phyloP scores from a whole-genome alignment of 2,797 vertebrate genomes.

The Molossus molossus region DNA sequence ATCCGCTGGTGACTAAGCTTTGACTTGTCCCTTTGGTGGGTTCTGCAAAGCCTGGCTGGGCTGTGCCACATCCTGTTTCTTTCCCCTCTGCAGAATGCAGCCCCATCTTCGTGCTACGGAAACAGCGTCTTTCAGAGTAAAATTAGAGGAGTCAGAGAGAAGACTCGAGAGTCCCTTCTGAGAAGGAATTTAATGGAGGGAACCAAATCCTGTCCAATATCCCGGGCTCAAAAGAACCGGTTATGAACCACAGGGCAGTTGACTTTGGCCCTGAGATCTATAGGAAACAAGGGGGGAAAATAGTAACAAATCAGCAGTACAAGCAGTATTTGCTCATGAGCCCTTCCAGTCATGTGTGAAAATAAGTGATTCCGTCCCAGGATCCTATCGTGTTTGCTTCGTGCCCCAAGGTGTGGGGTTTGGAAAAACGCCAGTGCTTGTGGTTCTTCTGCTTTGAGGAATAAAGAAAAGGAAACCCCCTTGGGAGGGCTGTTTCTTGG shows the following conservation, averaged over 20 bases:
- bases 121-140: slow-evolving; percentile 18
- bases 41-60: not conserved
- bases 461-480: not conserved
- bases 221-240: slow-evolving; percentile 41
- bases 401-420: slow-evolving; percentile 24
- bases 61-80: not conserved
- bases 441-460: slow-evolving; percentile 30
- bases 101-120: not conserved
- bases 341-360: not conserved
- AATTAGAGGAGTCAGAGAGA: not conserved
- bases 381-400: not conserved
- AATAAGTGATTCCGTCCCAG: not conserved
- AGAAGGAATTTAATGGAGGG: slow-evolving; percentile 69
- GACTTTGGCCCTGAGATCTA: slow-evolving; percentile 77
- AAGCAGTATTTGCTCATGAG: not conserved
- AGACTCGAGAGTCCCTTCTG: slow-evolving; percentile 47
- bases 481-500: not conserved
- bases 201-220: slow-evolving; percentile 35
- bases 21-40: not conserved
- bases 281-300: not conserved
- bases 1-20: not conserved
- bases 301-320: slow-evolving; percentile 6
- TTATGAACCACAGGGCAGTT: slow-evolving; percentile 34
- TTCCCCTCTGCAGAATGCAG: not conserved
- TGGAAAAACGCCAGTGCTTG: slow-evolving; percentile 31